Evolutionary conservation across 1,140 invertebrate species (phyloP).

Genomic region (Ceratitis capitata): DNA sequence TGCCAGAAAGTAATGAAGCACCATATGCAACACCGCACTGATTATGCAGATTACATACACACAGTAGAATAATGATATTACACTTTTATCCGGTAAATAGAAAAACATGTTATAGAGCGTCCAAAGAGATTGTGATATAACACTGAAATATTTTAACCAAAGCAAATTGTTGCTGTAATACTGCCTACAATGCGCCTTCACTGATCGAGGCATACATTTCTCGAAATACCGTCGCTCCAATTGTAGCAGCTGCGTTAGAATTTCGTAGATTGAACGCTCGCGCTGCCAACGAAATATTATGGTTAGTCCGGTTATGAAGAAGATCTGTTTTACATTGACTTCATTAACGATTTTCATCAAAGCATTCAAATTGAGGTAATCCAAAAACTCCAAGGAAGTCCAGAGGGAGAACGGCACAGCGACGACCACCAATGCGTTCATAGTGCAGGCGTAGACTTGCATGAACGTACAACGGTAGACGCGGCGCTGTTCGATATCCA

Average conservation of each 20-base stretch:
- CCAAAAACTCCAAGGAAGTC: background rate
- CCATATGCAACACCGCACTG: background rate
- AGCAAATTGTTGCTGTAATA: background rate
- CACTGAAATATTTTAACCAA: background rate
- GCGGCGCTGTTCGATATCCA: background rate
- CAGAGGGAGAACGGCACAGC: background rate
- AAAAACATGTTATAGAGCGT: background rate
- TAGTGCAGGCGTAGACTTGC: constrained; percentile 13
- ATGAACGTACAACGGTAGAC: background rate
- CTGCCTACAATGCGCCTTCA: background rate
- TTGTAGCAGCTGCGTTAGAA: background rate
- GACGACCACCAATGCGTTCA: background rate
- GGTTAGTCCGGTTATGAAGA: background rate
- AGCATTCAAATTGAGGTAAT: background rate
- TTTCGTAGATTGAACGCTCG: background rate
- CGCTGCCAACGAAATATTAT: background rate
- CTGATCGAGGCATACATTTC: background rate
- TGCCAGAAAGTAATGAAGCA: background rate
- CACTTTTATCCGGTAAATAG: background rate
- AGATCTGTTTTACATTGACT: background rate
- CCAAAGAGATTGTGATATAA: background rate
- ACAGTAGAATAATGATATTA: background rate
- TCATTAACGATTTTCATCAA: background rate
- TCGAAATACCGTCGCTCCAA: background rate
- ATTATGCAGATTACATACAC: background rate